Conservation (phyloP, 2,888 invertebrate genomes). For the Acanthosepion esculentum region DNA sequence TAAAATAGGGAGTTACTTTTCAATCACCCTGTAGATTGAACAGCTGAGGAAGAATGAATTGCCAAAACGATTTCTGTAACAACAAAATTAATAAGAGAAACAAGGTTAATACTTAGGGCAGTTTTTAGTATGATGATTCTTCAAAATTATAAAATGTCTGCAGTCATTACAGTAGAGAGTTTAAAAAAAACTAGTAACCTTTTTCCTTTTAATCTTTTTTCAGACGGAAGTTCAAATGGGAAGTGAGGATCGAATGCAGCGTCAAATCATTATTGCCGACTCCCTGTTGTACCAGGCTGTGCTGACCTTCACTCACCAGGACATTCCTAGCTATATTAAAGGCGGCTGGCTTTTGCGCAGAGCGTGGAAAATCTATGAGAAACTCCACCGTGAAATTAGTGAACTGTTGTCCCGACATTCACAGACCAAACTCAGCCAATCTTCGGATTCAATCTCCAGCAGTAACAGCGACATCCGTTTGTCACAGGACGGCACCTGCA, state of each 20-base stretch:
- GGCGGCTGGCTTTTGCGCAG: slow-evolving; percentile 82
- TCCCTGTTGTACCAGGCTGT: slow-evolving; percentile 81
- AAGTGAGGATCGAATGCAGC: slow-evolving; percentile 78
- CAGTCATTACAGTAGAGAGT: too few relatives aligned
- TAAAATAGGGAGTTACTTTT: too few relatives aligned
- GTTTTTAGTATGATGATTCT: too few relatives aligned
- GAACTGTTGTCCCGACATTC: slow-evolving; percentile 76
- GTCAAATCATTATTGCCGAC: slow-evolving; percentile 82
- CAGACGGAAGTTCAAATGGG: slow-evolving; percentile 55
- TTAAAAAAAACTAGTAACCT: too few relatives aligned
- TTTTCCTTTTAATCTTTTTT: background rate
- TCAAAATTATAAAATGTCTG: too few relatives aligned
- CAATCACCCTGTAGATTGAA: too few relatives aligned
- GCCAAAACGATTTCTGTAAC: too few relatives aligned
- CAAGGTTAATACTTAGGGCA: too few relatives aligned
- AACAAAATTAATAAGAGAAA: too few relatives aligned
- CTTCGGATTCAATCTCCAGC: background rate
- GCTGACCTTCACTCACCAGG: slow-evolving; percentile 81
- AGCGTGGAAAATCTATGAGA: slow-evolving; percentile 83
- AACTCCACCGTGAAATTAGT: slow-evolving; percentile 79
- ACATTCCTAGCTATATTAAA: slow-evolving; percentile 79
- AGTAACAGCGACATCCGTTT: slow-evolving; percentile 38
- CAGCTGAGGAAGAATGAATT: too few relatives aligned
- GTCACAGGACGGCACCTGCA: slow-evolving; percentile 35
- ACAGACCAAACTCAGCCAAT: slow-evolving; percentile 52